Base-by-base conservation (phyloP, 2,113 vertebrate genomes). In the Montifringilla adamsi region DNA sequence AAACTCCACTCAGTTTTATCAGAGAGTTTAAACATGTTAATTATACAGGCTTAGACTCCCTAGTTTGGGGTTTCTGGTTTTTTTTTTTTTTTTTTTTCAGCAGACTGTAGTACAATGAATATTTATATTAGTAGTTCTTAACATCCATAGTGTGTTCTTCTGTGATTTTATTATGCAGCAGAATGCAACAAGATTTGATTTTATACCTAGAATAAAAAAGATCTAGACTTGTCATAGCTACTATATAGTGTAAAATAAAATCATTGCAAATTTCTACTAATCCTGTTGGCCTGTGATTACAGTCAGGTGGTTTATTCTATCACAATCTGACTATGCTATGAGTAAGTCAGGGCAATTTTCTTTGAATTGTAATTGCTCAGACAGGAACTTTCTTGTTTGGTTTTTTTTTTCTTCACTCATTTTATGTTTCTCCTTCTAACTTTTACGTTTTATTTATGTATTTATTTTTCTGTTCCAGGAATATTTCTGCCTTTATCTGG, bases 271-370 rank as follows among this genome's bases (percentile, higher is more conserved):
- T 50, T 87, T 69, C 66, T 43, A 24, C 26, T 89, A 88, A 96
- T 87, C 73, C 64, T 79, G 27, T 75, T 96, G 81, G 67, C 73
- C 69, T 97, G 92, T 97, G 78, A 94, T 91, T 95, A 89, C 33
- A 90, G 58, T 89, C 72, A 76, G 94, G 84, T 75, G 62, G 80
- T 95, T 73, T 84, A 60, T 94, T 83, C 76, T 74, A 50, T 89
- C 83, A 72, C 23, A 82, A 41, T 93, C 33, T 73, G 66, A 9
- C 24, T 82, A 19, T 76, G 43, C 33, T 80, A 41, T 85, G 49
- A 93, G 66, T 59, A 93, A 85, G 41, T 39, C 33, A 68, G 52
- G 28, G 41, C 19, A 94, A 93, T 94, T 97, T 94, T 78, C 52
- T 95, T 90, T 88, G 69, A 93, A 95, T 56, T 68, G 23, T 50